Percentiles rank a stretch among this genome's conserved stretches.
These are phyloP conservation scores for Microctonus hyperodae DNA, from an alignment of 2,888 invertebrate species.

Conservation along the genomic window DNA sequence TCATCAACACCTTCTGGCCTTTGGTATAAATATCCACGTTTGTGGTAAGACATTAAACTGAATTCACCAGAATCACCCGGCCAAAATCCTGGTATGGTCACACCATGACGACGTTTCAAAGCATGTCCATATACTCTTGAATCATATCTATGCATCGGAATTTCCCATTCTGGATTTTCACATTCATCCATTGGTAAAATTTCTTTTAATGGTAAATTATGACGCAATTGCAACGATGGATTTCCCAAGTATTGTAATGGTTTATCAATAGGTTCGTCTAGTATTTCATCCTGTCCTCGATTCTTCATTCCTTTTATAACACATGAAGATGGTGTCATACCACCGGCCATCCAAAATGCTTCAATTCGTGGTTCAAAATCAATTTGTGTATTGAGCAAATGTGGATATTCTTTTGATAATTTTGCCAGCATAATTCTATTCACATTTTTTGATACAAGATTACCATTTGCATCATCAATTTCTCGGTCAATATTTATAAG, in stretches of 20 bases:
- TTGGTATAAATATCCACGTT: constrained; percentile 68
- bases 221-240: constrained; percentile 76
- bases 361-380: constrained; percentile 82
- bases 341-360: constrained; percentile 86
- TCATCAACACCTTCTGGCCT: constrained; percentile 65
- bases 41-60: constrained; percentile 79
- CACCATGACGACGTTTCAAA: constrained; percentile 69
- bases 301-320: constrained; percentile 57
- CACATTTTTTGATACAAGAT: constrained; percentile 71
- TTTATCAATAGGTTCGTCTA: constrained; percentile 70
- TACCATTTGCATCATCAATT: constrained; percentile 64
- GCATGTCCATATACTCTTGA: constrained; percentile 71
- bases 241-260: constrained; percentile 75
- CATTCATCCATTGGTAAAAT: constrained; percentile 69
- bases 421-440: constrained; percentile 73
- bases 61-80: constrained; percentile 81
- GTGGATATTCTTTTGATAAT: constrained; percentile 68
- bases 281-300: constrained; percentile 61
- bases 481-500: constrained; percentile 37
- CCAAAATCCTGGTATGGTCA: constrained; percentile 86
- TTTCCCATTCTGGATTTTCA: constrained; percentile 66
- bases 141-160: constrained; percentile 69
- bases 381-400: constrained; percentile 71
- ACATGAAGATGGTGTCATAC: constrained; percentile 68
- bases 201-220: constrained; percentile 73